phyloP scores from a whole-genome alignment of 2,888 invertebrate genomes.

The Cosmorhoe ocellata region DNA sequence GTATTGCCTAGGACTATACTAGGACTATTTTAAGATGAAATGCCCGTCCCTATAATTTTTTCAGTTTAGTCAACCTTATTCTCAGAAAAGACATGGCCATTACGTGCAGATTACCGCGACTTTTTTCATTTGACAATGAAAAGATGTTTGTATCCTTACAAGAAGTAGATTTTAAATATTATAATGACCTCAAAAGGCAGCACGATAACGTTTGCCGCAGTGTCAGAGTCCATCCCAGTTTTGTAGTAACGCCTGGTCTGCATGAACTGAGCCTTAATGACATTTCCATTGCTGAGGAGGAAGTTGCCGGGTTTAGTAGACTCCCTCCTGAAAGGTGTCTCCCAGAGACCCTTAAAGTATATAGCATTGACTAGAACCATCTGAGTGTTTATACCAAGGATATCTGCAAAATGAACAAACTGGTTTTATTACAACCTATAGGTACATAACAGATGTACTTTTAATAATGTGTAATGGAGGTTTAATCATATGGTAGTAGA shows the following conservation, averaged over 20 bases:
- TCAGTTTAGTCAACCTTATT: no score
- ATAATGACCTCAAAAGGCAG: constrained; percentile 84
- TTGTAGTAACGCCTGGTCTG: constrained; percentile 78
- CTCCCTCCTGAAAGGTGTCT: constrained; percentile 82
- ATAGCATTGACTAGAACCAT: constrained; percentile 86
- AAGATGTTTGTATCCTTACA: no score
- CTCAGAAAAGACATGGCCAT: no score
- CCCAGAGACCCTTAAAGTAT: constrained; percentile 89
- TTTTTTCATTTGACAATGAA: no score
- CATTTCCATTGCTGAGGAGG: constrained; percentile 62
- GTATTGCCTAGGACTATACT: no score
- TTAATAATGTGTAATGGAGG: no score
- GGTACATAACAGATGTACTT: no score
- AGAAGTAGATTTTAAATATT: background rate
- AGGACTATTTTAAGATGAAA: no score
- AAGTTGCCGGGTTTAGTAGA: constrained; percentile 81
- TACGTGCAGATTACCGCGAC: no score
- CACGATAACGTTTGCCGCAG: constrained; percentile 83
- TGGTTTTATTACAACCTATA: background rate
- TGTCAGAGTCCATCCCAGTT: constrained; percentile 72
- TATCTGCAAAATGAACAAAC: constrained; percentile 59
- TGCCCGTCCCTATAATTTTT: no score
- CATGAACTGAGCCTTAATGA: constrained; percentile 83
- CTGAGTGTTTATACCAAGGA: constrained; percentile 77
- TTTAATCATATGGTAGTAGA: no score